Evolutionary conservation across 2,888 invertebrate species (phyloP).

Genomic region (Athrips mouffetella): DNA sequence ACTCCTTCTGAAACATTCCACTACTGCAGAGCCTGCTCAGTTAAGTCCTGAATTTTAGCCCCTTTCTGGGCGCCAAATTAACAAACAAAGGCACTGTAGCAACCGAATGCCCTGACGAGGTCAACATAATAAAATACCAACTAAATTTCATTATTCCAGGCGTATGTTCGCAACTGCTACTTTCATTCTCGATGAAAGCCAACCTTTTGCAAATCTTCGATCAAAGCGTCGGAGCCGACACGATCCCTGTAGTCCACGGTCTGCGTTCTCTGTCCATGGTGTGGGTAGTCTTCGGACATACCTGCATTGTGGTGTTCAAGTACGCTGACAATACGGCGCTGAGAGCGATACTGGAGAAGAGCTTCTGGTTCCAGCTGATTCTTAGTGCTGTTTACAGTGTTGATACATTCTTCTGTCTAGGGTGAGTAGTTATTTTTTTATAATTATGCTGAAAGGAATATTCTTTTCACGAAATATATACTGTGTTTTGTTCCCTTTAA

Average conservation of each 20-base stretch:
- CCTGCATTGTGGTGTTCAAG: conserved; percentile 89
- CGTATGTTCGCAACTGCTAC: conserved; percentile 81
- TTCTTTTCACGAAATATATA: too few relatives aligned
- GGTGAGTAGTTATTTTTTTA: too few relatives aligned
- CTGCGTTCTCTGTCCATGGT: conserved; percentile 82
- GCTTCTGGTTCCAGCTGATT: conserved; percentile 88
- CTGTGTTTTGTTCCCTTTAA: too few relatives aligned
- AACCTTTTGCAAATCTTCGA: conserved; percentile 89
- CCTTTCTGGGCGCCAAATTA: too few relatives aligned
- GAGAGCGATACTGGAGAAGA: conserved; percentile 82
- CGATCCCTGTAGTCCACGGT: conserved; percentile 86
- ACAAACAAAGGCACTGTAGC: too few relatives aligned
- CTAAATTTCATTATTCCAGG: conserved; percentile 58
- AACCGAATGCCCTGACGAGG: too few relatives aligned
- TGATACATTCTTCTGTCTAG: conserved; percentile 89
- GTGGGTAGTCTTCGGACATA: conserved; percentile 86
- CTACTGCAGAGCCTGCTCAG: too few relatives aligned
- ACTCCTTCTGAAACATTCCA: too few relatives aligned
- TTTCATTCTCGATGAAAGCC: conserved; percentile 87
- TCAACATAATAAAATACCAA: too few relatives aligned
- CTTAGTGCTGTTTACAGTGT: conserved; percentile 89
- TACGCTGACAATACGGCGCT: conserved; percentile 90
- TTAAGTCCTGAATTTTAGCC: too few relatives aligned
- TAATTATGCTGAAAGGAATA: too few relatives aligned
- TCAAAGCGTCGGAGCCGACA: conserved; percentile 87